Conservation (phyloP, 2,888 invertebrate genomes). For the Calameuta filiformis region DNA sequence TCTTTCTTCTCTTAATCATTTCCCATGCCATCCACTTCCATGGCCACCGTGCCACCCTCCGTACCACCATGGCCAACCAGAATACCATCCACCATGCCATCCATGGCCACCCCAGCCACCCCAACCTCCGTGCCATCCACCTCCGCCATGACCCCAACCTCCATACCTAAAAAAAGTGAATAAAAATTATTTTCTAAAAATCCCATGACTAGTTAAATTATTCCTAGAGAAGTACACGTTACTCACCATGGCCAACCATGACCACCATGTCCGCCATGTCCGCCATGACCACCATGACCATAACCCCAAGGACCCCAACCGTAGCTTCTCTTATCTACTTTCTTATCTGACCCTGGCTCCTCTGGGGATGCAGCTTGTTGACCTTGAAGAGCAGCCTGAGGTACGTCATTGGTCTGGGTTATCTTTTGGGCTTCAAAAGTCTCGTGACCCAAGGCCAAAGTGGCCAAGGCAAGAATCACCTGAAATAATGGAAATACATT, state of each 20-base stretch:
- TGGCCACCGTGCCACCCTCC: slow-evolving; percentile 28
- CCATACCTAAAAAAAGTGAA: slow-evolving; percentile 6
- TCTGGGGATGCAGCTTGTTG: slow-evolving; percentile 20
- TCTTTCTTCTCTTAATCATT: slow-evolving; percentile 19
- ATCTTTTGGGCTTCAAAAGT: slow-evolving; percentile 27
- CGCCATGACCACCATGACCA: slow-evolving; percentile 35
- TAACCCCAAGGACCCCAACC: slow-evolving; percentile 38
- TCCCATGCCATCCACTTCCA: slow-evolving; percentile 36
- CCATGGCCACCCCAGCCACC: slow-evolving; percentile 32
- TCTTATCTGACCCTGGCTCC: slow-evolving; percentile 36
- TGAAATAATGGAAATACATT: slow-evolving; percentile 18
- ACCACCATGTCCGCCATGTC: slow-evolving; percentile 30
- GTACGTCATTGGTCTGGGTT: slow-evolving; percentile 18
- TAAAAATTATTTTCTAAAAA: too few relatives aligned
- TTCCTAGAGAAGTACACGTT: not conserved
- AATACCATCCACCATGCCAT: slow-evolving; percentile 40
- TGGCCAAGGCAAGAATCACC: slow-evolving; percentile 40
- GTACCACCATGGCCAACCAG: slow-evolving; percentile 36
- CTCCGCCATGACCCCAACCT: slow-evolving; percentile 24
- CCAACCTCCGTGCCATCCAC: slow-evolving; percentile 29
- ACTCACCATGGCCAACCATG: slow-evolving; percentile 45
- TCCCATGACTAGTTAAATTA: too few relatives aligned
- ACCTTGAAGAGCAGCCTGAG: slow-evolving; percentile 26
- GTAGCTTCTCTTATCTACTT: slow-evolving; percentile 45
- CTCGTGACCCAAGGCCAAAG: slow-evolving; percentile 34